These are phyloP conservation scores for Doris montereyensis DNA, from an alignment of 2,888 invertebrate genomes.

Conservation along the genomic window DNA sequence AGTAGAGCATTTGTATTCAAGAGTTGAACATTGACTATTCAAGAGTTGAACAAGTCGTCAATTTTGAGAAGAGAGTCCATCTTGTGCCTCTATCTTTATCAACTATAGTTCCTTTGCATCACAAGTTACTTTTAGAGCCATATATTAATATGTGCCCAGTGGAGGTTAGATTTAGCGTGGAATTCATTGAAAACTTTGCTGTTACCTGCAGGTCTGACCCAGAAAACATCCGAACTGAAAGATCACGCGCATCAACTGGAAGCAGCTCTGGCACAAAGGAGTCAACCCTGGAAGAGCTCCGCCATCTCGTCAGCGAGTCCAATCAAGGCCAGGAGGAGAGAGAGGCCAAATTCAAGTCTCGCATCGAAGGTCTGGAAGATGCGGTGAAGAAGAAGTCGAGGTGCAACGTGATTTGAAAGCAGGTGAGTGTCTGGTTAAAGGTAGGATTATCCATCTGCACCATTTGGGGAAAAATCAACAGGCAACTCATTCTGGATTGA, in stretches of 20 bases:
- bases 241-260: slow-evolving; percentile 70
- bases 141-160: no score
- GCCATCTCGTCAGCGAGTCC: slow-evolving; percentile 59
- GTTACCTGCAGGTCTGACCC: slow-evolving; percentile 62
- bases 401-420: slow-evolving; percentile 70
- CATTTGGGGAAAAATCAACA: not conserved
- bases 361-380: slow-evolving; percentile 63
- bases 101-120: no score
- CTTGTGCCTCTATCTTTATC: no score
- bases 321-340: slow-evolving; percentile 57
- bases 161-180: no score
- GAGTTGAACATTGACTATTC: no score
- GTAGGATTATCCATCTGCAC: not conserved
- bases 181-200: not conserved
- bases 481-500: no score
- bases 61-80: no score
- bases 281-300: slow-evolving; percentile 65
- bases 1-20: no score
- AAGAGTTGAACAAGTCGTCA: no score
- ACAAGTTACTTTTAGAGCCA: no score
- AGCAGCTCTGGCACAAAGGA: slow-evolving; percentile 69
- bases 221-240: slow-evolving; percentile 68
- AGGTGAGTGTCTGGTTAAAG: slow-evolving; percentile 53
- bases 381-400: slow-evolving; percentile 67
- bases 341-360: slow-evolving; percentile 52